Evolutionary conservation across 2,113 vertebrate genomes (phyloP), one percentile per base, ranked within the genome.

Genomic region (Apodemus sylvaticus): DNA sequence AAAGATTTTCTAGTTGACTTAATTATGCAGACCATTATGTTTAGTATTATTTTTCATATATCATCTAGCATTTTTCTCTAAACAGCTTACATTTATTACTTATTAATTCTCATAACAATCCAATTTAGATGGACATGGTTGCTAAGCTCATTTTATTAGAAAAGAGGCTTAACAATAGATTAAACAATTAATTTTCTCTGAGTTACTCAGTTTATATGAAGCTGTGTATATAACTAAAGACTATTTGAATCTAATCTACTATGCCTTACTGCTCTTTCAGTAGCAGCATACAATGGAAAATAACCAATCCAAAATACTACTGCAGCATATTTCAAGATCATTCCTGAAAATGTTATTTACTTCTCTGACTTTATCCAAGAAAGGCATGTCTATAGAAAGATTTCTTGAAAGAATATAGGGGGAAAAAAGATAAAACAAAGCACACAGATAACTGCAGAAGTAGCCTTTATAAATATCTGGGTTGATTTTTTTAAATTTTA

Each of bases 31-130:
- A 78, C 60, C 78, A 55, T 48, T 86, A 34, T 71, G 13, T 3
- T 48, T 83, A 55, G 29, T 29, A 76, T 62, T 89, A 34, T 45
- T 89, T 95, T 93, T 5, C 94, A 71, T 36, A 76, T 53, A 86
- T 66, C 42, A 34, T 81, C 7, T 62, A 78, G 66, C 22, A 36
- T 87, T 83, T 91, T 93, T 9, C n/a, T 89, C 24, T 53, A 26
- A 96, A 60, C 20, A 74, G 29, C 88, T 94, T 73, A n/a, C 24
- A 88, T 64, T 87, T 36, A 73, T 51, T 74, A 58, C 22, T 90
- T 51, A 76, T 48, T 91, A 71, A 68, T 90, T 87, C 45, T 58
- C 16, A 48, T 78, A 74, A 76, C 48, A 96, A 79, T 7, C 36
- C 76, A 88, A 79, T 51, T 77, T 92, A 70, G 88, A 73, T 71